These are phyloP conservation scores for Oreotrochilus melanogaster DNA, from an alignment of 2,113 vertebrate species.

Conservation along the genomic window DNA sequence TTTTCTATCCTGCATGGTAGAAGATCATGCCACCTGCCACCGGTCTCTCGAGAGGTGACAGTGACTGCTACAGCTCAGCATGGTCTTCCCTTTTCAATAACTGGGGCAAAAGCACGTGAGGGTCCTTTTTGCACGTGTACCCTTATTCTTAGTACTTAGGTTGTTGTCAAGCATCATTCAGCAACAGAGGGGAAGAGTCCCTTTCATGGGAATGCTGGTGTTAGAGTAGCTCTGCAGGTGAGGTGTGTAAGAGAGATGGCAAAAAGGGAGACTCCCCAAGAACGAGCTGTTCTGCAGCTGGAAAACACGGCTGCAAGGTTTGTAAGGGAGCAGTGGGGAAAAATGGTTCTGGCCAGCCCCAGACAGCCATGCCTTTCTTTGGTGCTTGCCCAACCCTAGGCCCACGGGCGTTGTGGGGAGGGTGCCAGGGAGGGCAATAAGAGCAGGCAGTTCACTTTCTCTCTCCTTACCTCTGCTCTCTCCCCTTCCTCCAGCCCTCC, in stretches of 20 bases:
- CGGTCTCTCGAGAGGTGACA: neutral
- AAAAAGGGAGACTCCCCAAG: neutral
- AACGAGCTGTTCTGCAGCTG: neutral
- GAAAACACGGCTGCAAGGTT: rapidly evolving
- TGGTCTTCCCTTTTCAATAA: neutral
- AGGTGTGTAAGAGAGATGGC: neutral
- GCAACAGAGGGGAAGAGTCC: neutral
- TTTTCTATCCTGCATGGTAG: neutral
- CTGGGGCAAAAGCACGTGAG: neutral
- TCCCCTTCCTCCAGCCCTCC: neutral
- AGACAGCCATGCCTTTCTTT: rapidly evolving
- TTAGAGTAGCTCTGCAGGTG: rapidly evolving
- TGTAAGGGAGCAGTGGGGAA: neutral
- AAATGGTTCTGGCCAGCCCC: neutral
- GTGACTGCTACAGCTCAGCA: neutral
- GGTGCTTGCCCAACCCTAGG: neutral
- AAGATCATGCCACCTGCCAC: neutral
- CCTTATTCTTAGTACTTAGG: neutral
- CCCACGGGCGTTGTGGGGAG: neutral
- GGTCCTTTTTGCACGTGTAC: neutral
- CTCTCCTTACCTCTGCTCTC: neutral
- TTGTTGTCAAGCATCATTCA: neutral
- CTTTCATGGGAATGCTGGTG: neutral
- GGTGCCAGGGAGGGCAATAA: neutral
- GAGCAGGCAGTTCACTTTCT: neutral